Percentiles rank a stretch among this genome's conserved stretches.
Evolutionary conservation across 2,797 vertebrate species (phyloP).

Genomic region (Trachurus trachurus): DNA sequence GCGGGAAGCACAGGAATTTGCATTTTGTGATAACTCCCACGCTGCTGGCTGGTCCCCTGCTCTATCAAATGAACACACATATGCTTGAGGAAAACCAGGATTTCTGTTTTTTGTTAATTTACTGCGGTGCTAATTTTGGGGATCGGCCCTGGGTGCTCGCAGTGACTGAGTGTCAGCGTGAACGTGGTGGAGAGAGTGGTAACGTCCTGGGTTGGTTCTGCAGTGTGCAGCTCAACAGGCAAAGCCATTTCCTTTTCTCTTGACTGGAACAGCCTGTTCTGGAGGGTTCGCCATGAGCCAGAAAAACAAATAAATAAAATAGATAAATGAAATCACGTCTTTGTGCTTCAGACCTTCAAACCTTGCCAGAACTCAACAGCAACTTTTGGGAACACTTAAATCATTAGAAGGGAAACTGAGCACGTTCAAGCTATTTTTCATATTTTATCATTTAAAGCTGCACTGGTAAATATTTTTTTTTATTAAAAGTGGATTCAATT

Average conservation of each 20-base stretch:
- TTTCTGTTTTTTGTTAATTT: not conserved
- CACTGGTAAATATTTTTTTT: not conserved
- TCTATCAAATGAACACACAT: constrained; percentile 29
- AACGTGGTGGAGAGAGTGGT: constrained; percentile 43
- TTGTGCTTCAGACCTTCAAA: not conserved
- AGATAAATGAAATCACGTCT: not conserved
- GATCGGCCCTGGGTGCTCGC: constrained; percentile 11
- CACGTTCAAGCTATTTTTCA: not conserved
- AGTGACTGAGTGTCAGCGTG: constrained; percentile 52
- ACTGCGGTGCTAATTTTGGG: constrained; percentile 9
- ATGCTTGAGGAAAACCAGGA: constrained; percentile 54
- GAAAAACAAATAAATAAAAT: not conserved
- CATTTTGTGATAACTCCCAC: constrained; percentile 47
- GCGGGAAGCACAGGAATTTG: constrained; percentile 52
- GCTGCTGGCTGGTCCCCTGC: constrained; percentile 11
- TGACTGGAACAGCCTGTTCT: constrained; percentile 51
- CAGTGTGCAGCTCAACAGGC: constrained; percentile 34
- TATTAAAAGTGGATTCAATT: not conserved
- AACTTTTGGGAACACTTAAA: too few relatives aligned
- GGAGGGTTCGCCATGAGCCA: constrained; percentile 19
- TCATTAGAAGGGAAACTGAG: not conserved
- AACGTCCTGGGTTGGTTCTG: constrained; percentile 57
- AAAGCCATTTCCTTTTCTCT: constrained; percentile 41
- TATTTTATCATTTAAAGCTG: not conserved
- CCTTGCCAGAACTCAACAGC: not conserved